Evolutionary conservation across 2,888 invertebrate genomes (phyloP).

Genomic region (Ferdinandea cuprea): DNA sequence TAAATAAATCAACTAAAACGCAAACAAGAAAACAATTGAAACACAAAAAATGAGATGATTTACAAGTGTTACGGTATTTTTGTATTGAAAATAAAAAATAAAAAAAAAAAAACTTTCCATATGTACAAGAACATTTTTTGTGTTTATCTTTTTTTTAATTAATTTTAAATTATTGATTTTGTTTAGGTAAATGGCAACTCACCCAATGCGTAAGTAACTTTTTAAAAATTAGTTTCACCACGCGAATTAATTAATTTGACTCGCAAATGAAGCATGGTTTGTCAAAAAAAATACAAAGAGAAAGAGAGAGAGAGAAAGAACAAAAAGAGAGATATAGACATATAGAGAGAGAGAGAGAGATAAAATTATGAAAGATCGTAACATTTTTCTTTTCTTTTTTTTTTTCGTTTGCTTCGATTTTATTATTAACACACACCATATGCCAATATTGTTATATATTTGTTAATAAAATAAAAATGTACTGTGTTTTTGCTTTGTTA

Average conservation of each 20-base stretch:
- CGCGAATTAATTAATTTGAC: slow-evolving; percentile 61
- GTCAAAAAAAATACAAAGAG: slow-evolving; percentile 46
- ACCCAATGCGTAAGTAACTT: slow-evolving; percentile 63
- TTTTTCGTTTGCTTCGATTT: slow-evolving; percentile 39
- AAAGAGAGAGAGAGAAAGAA: slow-evolving; percentile 55
- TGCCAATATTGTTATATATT: slow-evolving; percentile 28
- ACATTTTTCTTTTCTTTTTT: slow-evolving; percentile 19
- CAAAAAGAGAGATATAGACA: slow-evolving; percentile 41
- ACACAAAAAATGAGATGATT: slow-evolving; percentile 33
- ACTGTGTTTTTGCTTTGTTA: slow-evolving; percentile 60
- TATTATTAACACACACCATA: slow-evolving; percentile 57
- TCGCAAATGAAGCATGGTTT: slow-evolving; percentile 70
- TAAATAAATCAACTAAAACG: slow-evolving; percentile 30
- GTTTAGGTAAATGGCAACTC: slow-evolving; percentile 60
- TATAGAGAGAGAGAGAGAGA: slow-evolving; percentile 54
- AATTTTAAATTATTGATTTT: slow-evolving; percentile 22
- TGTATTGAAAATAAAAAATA: slow-evolving; percentile 8
- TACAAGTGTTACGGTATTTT: slow-evolving; percentile 27
- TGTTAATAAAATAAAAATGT: slow-evolving; percentile 39
- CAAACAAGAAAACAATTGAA: slow-evolving; percentile 48
- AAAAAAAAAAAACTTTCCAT: slow-evolving; percentile 44
- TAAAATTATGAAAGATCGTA: slow-evolving; percentile 25
- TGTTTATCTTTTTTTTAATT: not conserved
- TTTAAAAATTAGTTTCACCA: slow-evolving; percentile 59
- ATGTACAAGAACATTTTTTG: slow-evolving; percentile 38